Conservation (phyloP, 2,797 vertebrate species). For the Ficedula albicollis region DNA sequence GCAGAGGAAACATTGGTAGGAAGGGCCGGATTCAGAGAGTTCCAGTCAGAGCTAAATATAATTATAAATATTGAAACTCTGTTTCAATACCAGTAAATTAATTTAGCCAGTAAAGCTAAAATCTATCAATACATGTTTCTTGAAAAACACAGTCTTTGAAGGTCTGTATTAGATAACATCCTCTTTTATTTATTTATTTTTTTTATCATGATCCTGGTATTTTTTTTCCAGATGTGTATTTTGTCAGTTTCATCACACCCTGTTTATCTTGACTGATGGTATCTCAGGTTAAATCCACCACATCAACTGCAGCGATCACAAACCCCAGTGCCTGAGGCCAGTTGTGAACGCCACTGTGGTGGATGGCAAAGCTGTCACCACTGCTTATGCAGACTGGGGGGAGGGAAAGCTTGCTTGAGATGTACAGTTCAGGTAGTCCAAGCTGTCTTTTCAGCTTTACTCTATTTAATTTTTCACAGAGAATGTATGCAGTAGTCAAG, state of each 20-base stretch:
- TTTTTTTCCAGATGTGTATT: not conserved
- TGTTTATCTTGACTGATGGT: conserved; percentile 14
- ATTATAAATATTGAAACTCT: conserved; percentile 15
- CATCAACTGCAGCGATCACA: not conserved
- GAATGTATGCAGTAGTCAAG: not conserved
- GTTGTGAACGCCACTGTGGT: not conserved
- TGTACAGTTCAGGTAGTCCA: not conserved
- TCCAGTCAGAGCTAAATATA: not conserved
- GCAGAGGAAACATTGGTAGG: not conserved
- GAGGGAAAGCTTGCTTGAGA: not conserved
- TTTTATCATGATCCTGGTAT: not conserved
- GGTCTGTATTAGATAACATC: not conserved
- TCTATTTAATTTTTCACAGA: not conserved
- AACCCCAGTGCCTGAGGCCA: not conserved
- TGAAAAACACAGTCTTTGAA: not conserved
- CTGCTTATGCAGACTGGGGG: not conserved
- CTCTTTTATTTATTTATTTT: not conserved
- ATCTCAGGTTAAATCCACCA: conserved; percentile 20
- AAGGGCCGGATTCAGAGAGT: not conserved
- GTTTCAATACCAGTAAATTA: not conserved
- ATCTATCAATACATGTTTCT: not conserved
- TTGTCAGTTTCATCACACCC: conserved; percentile 1
- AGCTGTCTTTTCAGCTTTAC: not conserved
- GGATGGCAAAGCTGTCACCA: not conserved
- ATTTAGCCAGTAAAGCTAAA: conserved; percentile 6